Conservation (phyloP, 2,113 vertebrate species). For the Pachyramphus minor region DNA sequence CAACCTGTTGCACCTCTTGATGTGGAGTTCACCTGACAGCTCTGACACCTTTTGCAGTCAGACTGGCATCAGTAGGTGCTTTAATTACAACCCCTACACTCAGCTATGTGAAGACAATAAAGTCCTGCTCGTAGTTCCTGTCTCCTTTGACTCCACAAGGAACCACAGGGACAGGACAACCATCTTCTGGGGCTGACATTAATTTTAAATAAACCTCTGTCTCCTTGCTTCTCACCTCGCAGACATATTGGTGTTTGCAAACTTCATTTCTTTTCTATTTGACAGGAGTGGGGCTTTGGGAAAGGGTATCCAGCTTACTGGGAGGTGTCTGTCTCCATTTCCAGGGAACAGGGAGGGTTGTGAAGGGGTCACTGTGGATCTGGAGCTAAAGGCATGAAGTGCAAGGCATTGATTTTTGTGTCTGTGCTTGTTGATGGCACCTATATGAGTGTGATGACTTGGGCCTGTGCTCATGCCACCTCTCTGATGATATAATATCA, state of each 20-base stretch:
- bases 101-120: not conserved
- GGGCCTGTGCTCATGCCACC: not conserved
- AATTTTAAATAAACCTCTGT: slow-evolving; percentile 16
- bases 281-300: not conserved
- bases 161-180: not conserved
- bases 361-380: not conserved
- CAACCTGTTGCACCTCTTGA: not conserved
- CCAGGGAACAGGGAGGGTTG: not conserved
- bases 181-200: not conserved
- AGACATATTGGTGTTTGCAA: not conserved
- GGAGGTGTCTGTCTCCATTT: not conserved
- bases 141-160: not conserved
- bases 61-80: not conserved
- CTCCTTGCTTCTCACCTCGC: not conserved
- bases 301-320: not conserved
- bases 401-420: slow-evolving; percentile 7
- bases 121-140: not conserved
- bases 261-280: not conserved
- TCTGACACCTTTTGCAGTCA: not conserved
- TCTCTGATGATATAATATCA: not conserved
- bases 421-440: slow-evolving; percentile 15
- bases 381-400: not conserved
- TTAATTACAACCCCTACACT: not conserved
- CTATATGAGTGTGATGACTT: not conserved
- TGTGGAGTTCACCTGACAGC: not conserved